These are phyloP conservation scores for Achlya flavicornis DNA, from an alignment of 2,888 invertebrate genomes.

Conservation along the genomic window DNA sequence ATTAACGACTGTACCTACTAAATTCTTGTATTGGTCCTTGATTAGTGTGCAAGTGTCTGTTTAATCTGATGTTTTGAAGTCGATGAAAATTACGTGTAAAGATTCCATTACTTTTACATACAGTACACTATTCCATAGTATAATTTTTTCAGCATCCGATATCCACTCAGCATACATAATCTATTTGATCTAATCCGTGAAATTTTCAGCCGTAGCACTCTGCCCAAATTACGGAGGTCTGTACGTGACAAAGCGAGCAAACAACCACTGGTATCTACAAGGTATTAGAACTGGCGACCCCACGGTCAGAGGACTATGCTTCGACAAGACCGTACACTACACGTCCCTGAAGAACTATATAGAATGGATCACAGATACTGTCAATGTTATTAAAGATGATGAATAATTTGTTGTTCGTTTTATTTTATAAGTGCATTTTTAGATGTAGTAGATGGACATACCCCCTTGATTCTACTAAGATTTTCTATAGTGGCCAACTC, in stretches of 20 bases:
- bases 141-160: no score
- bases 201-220: slow-evolving; percentile 57
- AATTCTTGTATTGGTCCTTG: no score
- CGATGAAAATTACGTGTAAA: no score
- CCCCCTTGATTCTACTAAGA: no score
- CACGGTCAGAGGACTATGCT: slow-evolving; percentile 51
- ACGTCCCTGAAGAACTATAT: slow-evolving; percentile 48
- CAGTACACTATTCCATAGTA: no score
- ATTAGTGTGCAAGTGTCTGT: no score
- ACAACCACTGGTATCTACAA: slow-evolving; percentile 49
- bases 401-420: background rate
- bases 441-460: no score
- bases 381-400: slow-evolving; percentile 27
- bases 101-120: no score
- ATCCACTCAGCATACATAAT: no score
- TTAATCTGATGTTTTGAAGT: no score
- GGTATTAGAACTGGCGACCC: slow-evolving; percentile 62
- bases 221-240: slow-evolving; percentile 74
- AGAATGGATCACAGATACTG: slow-evolving; percentile 40
- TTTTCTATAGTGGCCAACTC: no score
- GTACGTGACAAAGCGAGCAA: slow-evolving; percentile 40
- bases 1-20: no score
- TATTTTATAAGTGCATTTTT: background rate
- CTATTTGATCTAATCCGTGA: background rate
- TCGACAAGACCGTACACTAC: slow-evolving; percentile 54